Conservation (phyloP, 2,888 invertebrate species). For the Sphecodes monilicornis region DNA sequence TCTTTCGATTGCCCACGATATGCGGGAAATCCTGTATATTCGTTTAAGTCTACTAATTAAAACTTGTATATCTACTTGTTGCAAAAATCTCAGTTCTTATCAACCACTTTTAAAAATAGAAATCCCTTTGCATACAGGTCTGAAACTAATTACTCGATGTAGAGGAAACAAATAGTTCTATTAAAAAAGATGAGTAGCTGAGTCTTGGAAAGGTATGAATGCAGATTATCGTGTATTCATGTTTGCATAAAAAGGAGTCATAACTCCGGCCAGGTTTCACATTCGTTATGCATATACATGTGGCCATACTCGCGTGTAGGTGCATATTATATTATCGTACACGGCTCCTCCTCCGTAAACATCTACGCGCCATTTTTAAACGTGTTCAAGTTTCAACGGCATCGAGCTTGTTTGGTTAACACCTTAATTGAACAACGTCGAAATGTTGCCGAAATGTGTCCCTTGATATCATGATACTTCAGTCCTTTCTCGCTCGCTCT, state of each 20-base stretch:
- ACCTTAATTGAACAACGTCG: slow-evolving; percentile 15
- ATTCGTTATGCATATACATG: slow-evolving; percentile 1
- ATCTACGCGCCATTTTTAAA: neutral
- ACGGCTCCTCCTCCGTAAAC: neutral
- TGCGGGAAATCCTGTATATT: too few relatives aligned
- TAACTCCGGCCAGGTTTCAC: slow-evolving; percentile 4
- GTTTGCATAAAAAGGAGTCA: slow-evolving; percentile 15
- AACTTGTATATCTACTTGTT: neutral
- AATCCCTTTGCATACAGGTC: neutral
- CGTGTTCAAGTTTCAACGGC: neutral
- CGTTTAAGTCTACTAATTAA: too few relatives aligned
- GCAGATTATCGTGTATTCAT: slow-evolving; percentile 13
- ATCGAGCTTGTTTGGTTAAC: neutral
- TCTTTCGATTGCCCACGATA: too few relatives aligned
- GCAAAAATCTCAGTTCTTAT: neutral
- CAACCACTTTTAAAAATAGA: neutral
- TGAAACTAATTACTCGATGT: neutral
- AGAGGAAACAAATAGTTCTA: slow-evolving; percentile 3
- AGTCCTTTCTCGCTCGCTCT: neutral
- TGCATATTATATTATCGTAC: slow-evolving; percentile 7
- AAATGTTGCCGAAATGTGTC: neutral
- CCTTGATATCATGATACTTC: neutral
- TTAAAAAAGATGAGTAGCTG: slow-evolving; percentile 11
- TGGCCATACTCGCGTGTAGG: neutral
- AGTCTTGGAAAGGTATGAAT: neutral